phyloP scores from a whole-genome alignment of 1,140 invertebrate species.

The Acromyrmex echinatior region DNA sequence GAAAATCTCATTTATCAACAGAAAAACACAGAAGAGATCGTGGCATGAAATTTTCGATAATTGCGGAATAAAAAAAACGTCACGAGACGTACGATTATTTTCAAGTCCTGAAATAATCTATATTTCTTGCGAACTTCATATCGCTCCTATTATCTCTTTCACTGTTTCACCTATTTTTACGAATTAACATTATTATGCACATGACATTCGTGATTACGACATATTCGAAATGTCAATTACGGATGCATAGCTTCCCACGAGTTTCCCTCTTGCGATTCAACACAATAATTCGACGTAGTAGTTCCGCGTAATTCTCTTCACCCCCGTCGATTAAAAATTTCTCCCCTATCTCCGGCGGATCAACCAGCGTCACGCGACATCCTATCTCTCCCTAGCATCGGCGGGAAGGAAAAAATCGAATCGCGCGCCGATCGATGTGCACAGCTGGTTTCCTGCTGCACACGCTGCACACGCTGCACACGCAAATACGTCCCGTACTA shows the following conservation, averaged over 20 bases:
- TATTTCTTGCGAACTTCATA: background rate
- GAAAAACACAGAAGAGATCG: background rate
- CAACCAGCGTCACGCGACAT: conserved; percentile 62
- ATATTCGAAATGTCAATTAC: conserved; percentile 9
- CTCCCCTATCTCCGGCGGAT: conserved; percentile 55
- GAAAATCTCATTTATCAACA: conserved; percentile 30
- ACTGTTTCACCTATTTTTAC: background rate
- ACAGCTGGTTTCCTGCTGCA: conserved; percentile 72
- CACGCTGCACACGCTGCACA: conserved; percentile 31
- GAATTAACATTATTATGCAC: background rate
- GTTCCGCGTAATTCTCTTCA: conserved; percentile 18
- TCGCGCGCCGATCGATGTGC: conserved; percentile 70
- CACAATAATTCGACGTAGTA: background rate
- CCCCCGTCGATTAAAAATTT: conserved; percentile 45
- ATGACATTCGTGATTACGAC: background rate
- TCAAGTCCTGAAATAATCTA: background rate
- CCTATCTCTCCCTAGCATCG: conserved; percentile 62
- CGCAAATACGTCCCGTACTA: conserved; percentile 49
- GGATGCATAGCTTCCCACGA: background rate
- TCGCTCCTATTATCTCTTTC: background rate
- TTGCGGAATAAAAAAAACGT: conserved; percentile 6
- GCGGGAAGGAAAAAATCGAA: conserved; percentile 66
- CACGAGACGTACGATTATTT: background rate
- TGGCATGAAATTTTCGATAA: conserved; percentile 19
- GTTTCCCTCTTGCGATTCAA: background rate